Evolutionary conservation across 2,113 vertebrate species (phyloP).

Genomic region (Eidolon helvum): DNA sequence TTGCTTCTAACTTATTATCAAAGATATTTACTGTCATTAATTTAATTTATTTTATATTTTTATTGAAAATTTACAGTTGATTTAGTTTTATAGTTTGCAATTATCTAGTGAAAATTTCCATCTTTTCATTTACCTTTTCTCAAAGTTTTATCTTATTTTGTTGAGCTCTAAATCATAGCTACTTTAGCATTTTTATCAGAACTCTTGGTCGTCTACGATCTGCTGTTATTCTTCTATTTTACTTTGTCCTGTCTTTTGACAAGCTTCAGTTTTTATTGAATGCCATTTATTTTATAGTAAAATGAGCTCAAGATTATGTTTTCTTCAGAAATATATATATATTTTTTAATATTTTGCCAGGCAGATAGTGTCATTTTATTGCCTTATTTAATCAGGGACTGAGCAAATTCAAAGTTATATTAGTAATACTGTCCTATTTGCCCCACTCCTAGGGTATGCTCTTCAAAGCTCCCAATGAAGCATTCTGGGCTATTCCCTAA

Average conservation of each 20-base stretch:
- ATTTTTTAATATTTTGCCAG: neutral
- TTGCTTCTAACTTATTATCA: neutral
- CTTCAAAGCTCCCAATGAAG: neutral
- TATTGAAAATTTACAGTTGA: neutral
- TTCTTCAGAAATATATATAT: neutral
- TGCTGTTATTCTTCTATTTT: neutral
- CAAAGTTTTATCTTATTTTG: neutral
- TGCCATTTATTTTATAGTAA: neutral
- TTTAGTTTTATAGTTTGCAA: neutral
- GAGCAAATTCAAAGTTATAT: neutral
- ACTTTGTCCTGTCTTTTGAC: neutral
- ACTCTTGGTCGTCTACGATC: neutral
- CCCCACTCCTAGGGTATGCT: accelerated
- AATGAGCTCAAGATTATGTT: neutral
- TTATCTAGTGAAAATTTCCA: neutral
- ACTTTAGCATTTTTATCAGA: neutral
- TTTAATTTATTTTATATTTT: neutral
- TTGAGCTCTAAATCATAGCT: neutral
- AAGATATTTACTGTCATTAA: neutral
- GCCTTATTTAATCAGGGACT: neutral
- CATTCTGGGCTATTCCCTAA: neutral
- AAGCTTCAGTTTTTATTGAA: neutral
- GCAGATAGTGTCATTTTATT: neutral
- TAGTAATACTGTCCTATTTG: neutral
- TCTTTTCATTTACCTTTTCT: neutral